Evolutionary conservation across 2,888 invertebrate genomes (phyloP).

Genomic region (Archaeoteleia sp.): DNA sequence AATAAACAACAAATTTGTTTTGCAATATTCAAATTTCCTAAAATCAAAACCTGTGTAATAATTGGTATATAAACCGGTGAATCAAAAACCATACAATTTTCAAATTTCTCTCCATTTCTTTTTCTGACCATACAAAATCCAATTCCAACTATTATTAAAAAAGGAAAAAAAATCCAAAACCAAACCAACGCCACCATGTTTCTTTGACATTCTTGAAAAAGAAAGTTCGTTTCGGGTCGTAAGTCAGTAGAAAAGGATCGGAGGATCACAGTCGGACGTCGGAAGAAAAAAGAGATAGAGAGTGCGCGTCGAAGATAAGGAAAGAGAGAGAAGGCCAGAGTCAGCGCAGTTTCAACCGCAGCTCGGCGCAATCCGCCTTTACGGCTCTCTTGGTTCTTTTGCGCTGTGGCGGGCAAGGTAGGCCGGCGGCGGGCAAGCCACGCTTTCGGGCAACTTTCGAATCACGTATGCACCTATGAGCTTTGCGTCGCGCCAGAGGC

Average conservation of each 20-base stretch:
- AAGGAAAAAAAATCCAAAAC: no score
- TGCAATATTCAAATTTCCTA: no score
- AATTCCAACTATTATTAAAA: no score
- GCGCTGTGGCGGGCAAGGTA: constrained; percentile 13
- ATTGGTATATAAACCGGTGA: no score
- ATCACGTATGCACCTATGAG: constrained; percentile 56
- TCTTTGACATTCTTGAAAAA: no score
- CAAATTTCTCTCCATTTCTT: no score
- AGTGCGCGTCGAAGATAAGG: constrained; percentile 18
- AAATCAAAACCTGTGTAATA: no score
- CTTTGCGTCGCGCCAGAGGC: constrained; percentile 48
- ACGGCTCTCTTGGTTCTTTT: constrained; percentile 38
- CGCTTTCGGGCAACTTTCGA: constrained; percentile 50
- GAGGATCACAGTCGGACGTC: constrained; percentile 37
- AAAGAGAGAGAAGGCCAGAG: constrained; percentile 13
- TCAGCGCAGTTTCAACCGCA: constrained; percentile 14
- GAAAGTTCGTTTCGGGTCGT: no score
- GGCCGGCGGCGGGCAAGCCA: constrained; percentile 22
- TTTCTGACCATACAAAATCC: no score
- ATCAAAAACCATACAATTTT: no score
- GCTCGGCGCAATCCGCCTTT: constrained; percentile 28
- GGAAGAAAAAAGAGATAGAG: constrained; percentile 29
- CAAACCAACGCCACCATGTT: no score
- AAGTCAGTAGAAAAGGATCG: constrained; percentile 15
- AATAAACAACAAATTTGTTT: no score